phyloP scores from a whole-genome alignment of 92 coral and sea anemone genomes.

The Zoanthus sansibaricus region DNA sequence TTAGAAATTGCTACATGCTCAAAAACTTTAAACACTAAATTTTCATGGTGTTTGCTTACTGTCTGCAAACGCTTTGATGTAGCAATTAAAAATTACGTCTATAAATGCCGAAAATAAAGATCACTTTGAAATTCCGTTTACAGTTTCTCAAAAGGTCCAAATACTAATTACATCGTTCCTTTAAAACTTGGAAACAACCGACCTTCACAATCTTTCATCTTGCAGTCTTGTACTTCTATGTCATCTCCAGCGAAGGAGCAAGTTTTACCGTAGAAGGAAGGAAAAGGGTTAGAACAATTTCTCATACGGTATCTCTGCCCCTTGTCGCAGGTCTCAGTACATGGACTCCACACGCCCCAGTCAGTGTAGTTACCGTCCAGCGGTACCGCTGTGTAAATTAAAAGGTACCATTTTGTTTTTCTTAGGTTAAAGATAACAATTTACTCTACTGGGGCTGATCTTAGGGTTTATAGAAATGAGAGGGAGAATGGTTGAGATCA shows the following conservation, averaged over 20 bases:
- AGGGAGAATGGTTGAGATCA: too few relatives aligned
- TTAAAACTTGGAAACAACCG: conserved; percentile 21
- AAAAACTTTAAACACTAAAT: too few relatives aligned
- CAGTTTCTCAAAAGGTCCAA: too few relatives aligned
- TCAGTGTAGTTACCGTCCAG: conserved; percentile 89
- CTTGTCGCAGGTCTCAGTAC: conserved; percentile 87
- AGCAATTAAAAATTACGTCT: too few relatives aligned
- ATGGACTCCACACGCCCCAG: conserved; percentile 93
- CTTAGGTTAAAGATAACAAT: neutral
- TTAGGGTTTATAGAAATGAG: too few relatives aligned
- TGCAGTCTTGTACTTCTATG: conserved; percentile 85
- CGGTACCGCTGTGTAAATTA: conserved; percentile 69
- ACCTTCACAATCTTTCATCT: conserved; percentile 87
- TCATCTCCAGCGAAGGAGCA: conserved; percentile 94
- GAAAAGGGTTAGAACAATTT: conserved; percentile 97
- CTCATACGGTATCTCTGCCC: conserved; percentile 92
- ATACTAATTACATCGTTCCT: too few relatives aligned
- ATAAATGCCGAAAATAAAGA: too few relatives aligned
- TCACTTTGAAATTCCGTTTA: too few relatives aligned
- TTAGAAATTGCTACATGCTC: too few relatives aligned
- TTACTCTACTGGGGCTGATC: too few relatives aligned
- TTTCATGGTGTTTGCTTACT: too few relatives aligned
- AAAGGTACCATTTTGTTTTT: neutral
- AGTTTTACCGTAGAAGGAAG: conserved; percentile 94
- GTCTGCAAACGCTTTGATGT: too few relatives aligned